Base-by-base conservation (phyloP, 2,888 invertebrate species). In the Hydrotaea diabolus region DNA sequence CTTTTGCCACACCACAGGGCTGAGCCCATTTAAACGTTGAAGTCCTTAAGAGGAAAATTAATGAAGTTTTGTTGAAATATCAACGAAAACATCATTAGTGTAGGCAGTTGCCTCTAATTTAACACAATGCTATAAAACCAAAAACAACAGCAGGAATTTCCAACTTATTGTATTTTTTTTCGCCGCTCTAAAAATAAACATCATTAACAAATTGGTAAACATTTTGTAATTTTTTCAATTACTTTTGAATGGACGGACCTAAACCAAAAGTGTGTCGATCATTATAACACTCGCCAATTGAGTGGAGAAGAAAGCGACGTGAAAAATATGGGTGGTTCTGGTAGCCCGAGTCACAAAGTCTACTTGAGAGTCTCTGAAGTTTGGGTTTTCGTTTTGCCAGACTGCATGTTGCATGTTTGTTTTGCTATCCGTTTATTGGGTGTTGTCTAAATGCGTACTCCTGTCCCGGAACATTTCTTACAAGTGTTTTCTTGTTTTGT, bases 1-100 rank as follows among this genome's bases (percentile, higher is more conserved):
- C 87, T 86, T 86, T 79, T 62, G 80, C 57, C 80, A 86, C 85
- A 81, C 85, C 82, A 43, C 80, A 76, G 62, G 77, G 82, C 39
- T 84, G 83, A 85, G 86, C 82, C 82, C 83, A 78, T 76, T n/a
- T 77, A 57, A 72, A 55, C 73, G 59, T 83, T 77, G 73, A 77
- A 77, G 77, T 86, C 69, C 77, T 85, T 82, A 80, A 81, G 77
- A 83, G 74, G 86, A 85, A 89, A 89, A 90, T 90, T 90, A 91
- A 90, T 90, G 90, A 89, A 89, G 86, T 89, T 87, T 86, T 87
- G 88, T 85, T 89, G 87, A 87, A 89, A 88, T 79, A 80, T 84
- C 71, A 75, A 69, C 55, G 13, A 62, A 23, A 46, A 69, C 21
- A 71, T 53, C 62, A 74, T 55, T 19, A 80, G 46, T 77, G n/a